Percentiles rank a stretch among this genome's conserved stretches.
phyloP scores from a whole-genome alignment of 2,113 vertebrate genomes.

The Labeo catla region DNA sequence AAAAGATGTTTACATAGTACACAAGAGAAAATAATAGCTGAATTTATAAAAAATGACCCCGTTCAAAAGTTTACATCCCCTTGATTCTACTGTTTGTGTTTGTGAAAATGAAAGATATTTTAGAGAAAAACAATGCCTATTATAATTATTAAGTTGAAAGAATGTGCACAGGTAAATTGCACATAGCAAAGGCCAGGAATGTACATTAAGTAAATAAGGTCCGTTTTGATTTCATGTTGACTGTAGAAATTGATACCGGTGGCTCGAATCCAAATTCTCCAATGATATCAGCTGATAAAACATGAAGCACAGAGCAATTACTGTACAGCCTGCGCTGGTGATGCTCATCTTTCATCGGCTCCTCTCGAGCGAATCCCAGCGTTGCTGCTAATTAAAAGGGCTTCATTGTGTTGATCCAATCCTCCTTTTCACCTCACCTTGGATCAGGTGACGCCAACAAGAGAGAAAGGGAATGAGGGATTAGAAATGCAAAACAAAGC shows the following conservation, averaged over 20 bases:
- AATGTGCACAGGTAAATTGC: background rate
- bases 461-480: constrained; percentile 55
- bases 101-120: too few relatives aligned
- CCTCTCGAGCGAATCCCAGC: constrained; percentile 60
- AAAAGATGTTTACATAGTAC: too few relatives aligned
- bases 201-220: background rate
- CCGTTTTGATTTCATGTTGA: constrained; percentile 13
- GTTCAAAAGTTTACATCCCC: too few relatives aligned
- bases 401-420: constrained; percentile 61
- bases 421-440: constrained; percentile 57
- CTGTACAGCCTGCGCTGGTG: constrained; percentile 26
- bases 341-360: constrained; percentile 59
- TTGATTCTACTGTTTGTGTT: too few relatives aligned
- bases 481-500: constrained; percentile 49
- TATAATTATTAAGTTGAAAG: background rate
- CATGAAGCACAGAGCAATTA: constrained; percentile 41
- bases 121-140: background rate
- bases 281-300: constrained; percentile 42
- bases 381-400: constrained; percentile 75
- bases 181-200: background rate
- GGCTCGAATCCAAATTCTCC: constrained; percentile 34
- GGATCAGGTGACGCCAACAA: constrained; percentile 70
- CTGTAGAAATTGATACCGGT: constrained; percentile 41
- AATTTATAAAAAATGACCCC: too few relatives aligned
- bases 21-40: too few relatives aligned